These are phyloP conservation scores for Baccha elongata DNA, from an alignment of 2,888 invertebrate species.

Conservation along the genomic window DNA sequence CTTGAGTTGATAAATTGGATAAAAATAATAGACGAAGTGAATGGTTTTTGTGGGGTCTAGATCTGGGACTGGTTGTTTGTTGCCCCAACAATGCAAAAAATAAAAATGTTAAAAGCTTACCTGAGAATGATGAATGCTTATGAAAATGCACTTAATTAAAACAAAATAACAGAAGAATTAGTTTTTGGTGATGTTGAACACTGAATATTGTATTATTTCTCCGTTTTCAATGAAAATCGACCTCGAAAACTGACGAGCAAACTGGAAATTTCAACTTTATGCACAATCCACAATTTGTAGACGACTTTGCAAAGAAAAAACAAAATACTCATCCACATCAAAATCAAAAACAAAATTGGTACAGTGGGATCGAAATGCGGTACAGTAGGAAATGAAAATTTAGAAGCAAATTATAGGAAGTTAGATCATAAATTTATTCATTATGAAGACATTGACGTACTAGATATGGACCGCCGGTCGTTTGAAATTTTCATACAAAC, in stretches of 20 bases:
- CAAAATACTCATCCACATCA: not conserved
- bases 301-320: not conserved
- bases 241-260: not conserved
- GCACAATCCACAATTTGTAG: constrained; percentile 4
- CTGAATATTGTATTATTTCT: not conserved
- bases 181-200: not conserved
- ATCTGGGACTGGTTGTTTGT: not conserved
- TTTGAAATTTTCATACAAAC: too few relatives aligned
- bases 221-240: not conserved
- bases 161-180: constrained; percentile 22
- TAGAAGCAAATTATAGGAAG: constrained; percentile 14
- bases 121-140: constrained; percentile 47
- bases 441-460: too few relatives aligned
- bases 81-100: constrained; percentile 11
- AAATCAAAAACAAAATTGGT: not conserved
- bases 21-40: not conserved
- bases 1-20: not conserved
- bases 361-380: not conserved
- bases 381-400: not conserved
- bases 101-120: constrained; percentile 17
- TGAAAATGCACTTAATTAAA: constrained; percentile 15
- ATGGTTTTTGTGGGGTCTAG: not conserved
- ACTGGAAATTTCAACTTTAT: not conserved
- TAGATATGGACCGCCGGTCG: too few relatives aligned
- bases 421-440: not conserved